Percentiles rank a stretch among this genome's conserved stretches.
phyloP scores from a whole-genome alignment of 2,797 vertebrate genomes.

The Lacerta bilineata region DNA sequence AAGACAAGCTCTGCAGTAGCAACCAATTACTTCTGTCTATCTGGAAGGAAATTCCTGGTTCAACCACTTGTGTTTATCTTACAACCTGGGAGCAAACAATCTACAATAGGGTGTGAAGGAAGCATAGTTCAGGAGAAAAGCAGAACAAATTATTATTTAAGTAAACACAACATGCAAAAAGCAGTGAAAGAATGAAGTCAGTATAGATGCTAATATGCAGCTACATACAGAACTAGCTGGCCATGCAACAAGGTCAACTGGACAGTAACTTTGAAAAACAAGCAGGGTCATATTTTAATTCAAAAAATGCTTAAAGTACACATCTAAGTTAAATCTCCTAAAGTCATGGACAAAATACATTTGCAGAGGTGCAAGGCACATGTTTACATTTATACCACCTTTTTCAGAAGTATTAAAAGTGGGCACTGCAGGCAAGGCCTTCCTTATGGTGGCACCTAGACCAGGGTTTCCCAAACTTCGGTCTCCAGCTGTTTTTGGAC shows the following conservation, averaged over 20 bases:
- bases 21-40: slow-evolving; percentile 11
- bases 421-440: background rate
- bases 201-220: background rate
- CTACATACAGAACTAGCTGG: background rate
- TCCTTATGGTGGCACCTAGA: background rate
- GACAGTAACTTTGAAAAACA: background rate
- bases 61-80: background rate
- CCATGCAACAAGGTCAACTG: no score
- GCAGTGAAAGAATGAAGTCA: background rate
- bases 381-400: background rate
- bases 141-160: background rate
- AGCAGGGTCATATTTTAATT: background rate
- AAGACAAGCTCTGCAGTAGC: background rate
- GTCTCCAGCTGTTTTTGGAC: no score
- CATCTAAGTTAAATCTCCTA: background rate
- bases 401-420: background rate
- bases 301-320: background rate
- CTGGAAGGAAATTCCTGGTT: background rate
- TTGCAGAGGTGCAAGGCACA: background rate
- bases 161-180: background rate
- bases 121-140: no score
- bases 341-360: background rate
- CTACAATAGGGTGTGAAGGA: background rate
- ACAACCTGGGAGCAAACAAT: background rate
- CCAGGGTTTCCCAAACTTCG: background rate